phyloP scores from a whole-genome alignment of 2,888 invertebrate genomes.

The Athalia cordata region DNA sequence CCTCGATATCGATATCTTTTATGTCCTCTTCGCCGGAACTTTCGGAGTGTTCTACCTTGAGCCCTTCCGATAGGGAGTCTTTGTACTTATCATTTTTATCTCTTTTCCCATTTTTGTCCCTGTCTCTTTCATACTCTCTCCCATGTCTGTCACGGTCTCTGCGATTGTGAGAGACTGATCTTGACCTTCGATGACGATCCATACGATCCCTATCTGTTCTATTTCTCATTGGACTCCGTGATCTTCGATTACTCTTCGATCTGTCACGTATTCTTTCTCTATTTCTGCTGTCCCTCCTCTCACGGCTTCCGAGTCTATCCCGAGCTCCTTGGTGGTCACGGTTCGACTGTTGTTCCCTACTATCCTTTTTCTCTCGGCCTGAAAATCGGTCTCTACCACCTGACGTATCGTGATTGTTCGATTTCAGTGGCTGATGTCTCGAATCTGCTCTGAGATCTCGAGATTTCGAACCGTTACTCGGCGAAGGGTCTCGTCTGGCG shows the following conservation, averaged over 20 bases:
- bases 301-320: conserved; percentile 68
- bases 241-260: conserved; percentile 67
- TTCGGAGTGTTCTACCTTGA: conserved; percentile 80
- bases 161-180: conserved; percentile 63
- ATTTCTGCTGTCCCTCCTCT: conserved; percentile 67
- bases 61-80: conserved; percentile 87
- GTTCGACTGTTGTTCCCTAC: conserved; percentile 63
- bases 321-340: conserved; percentile 66
- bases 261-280: conserved; percentile 64
- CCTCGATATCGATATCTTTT: conserved; percentile 83
- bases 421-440: conserved; percentile 48
- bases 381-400: conserved; percentile 52
- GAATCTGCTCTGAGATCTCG: conserved; percentile 55
- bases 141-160: conserved; percentile 63
- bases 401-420: conserved; percentile 52
- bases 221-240: conserved; percentile 66
- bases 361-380: conserved; percentile 53
- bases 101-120: conserved; percentile 70
- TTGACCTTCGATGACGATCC: conserved; percentile 64
- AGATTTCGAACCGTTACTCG: conserved; percentile 61
- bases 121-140: conserved; percentile 70
- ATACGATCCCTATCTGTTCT: conserved; percentile 64
- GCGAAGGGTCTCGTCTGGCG: conserved; percentile 49
- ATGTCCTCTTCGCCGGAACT: conserved; percentile 84
- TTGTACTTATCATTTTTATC: conserved; percentile 77